Evolutionary conservation across 2,113 vertebrate species (phyloP), one percentile per base, ranked within the genome.

Genomic region (Morphnarchus princeps): DNA sequence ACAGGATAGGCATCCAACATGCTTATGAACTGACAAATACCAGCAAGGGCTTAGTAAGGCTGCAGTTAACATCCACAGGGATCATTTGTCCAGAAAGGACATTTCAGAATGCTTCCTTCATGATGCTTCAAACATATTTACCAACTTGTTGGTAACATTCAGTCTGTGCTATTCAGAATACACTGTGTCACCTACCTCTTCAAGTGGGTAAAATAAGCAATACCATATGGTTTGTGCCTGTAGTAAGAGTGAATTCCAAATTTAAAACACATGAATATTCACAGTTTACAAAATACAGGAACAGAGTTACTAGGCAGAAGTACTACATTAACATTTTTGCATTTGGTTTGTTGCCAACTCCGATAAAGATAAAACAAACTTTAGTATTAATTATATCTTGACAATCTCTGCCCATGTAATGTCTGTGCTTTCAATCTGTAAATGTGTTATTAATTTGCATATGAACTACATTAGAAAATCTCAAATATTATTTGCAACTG

Each of bases 361-460:
- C 5, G 20, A 87, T 29, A 82, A 79, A 86, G 29, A 82, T 17
- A 52, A 76, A 61, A 8, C 19, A 78, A 84, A 81, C 82, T 38
- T 76, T 50, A 50, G 12, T 54, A 86, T 58, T 69, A 82, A 92
- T 89, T 89, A 6, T 62, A 87, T 70, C 76, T 85, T 85, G n/a
- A 82, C 49, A 84, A 65, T 77, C 59, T 88, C 55, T 87, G 72
- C 63, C 72, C 47, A 9, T 47, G 21, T 34, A 89, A 74, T 43
- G 67, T 34, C 65, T 77, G 12, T 6, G 8, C 25, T 82, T 93
- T 67, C 47, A 81, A 31, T 36, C 36, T 79, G 19, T 84, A 94
- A 73, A 94, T 79, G 50, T 62, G 55, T 34, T 67, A 73, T 78
- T 94, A 78, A 93, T 97, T 81, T 96, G 57, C 77, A 91, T 84